These are phyloP conservation scores for Serrognathus titanus DNA, from an alignment of 2,888 invertebrate species.

Conservation along the genomic window DNA sequence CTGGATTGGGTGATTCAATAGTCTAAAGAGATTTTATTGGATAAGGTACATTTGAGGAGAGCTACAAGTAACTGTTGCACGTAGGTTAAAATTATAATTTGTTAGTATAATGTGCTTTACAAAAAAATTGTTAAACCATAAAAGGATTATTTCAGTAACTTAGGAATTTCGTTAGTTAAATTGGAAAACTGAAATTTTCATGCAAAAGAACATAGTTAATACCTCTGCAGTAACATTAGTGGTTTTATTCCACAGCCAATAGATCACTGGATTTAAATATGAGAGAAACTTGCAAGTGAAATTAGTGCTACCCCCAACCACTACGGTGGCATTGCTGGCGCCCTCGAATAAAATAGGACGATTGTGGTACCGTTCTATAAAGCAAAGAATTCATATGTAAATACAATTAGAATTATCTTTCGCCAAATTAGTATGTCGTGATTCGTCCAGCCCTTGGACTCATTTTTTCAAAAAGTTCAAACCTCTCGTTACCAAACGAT, in stretches of 20 bases:
- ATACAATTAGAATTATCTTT: too few relatives aligned
- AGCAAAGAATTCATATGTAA: too few relatives aligned
- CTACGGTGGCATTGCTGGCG: constrained; percentile 73
- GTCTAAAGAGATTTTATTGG: neutral
- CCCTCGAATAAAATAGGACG: constrained; percentile 76
- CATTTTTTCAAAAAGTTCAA: too few relatives aligned
- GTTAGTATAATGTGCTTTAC: neutral
- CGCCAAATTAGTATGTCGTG: too few relatives aligned
- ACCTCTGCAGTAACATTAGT: constrained; percentile 22
- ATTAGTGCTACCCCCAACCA: constrained; percentile 67
- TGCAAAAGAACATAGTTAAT: neutral
- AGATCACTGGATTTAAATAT: constrained; percentile 78
- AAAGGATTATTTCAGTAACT: too few relatives aligned
- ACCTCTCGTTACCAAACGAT: too few relatives aligned
- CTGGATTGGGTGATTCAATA: neutral
- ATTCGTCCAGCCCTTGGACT: too few relatives aligned
- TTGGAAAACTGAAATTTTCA: too few relatives aligned
- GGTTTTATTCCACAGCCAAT: constrained; percentile 57
- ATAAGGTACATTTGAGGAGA: too few relatives aligned
- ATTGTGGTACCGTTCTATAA: constrained; percentile 81
- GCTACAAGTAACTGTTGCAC: neutral
- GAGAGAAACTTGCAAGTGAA: constrained; percentile 82
- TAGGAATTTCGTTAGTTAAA: too few relatives aligned
- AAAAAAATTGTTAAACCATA: too few relatives aligned
- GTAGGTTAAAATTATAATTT: neutral